Conservation (phyloP, 2,797 vertebrate genomes). For the Myoxocephalus aenaeus region DNA sequence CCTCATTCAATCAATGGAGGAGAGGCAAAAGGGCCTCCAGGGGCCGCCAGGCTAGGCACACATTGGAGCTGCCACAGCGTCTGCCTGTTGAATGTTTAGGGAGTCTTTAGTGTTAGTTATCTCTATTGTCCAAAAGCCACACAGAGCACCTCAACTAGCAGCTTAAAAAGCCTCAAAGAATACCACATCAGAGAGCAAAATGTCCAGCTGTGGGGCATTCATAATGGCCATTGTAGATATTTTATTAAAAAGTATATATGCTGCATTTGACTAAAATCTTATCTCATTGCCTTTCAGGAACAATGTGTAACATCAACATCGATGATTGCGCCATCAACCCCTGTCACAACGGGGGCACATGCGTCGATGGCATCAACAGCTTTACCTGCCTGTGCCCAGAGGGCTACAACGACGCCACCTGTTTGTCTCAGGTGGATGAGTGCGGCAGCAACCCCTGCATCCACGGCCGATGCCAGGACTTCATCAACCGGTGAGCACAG, state of each 20-base stretch:
- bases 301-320: constrained; percentile 95
- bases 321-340: constrained; percentile 94
- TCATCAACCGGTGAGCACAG: constrained; percentile 90
- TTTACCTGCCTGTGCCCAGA: constrained; percentile 93
- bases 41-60: constrained; percentile 66
- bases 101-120: constrained; percentile 35
- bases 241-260: constrained; percentile 1
- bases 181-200: constrained; percentile 21
- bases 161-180: constrained; percentile 51
- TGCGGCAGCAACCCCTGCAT: constrained; percentile 96
- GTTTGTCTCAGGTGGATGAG: constrained; percentile 95
- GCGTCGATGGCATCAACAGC: constrained; percentile 89
- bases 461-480: constrained; percentile 93
- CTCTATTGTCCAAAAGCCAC: constrained; percentile 56
- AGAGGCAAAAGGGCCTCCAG: constrained; percentile 69
- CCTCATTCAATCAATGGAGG: constrained; percentile 70
- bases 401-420: constrained; percentile 93
- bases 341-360: constrained; percentile 96
- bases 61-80: constrained; percentile 56
- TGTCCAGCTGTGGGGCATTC: constrained; percentile 43
- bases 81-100: constrained; percentile 60
- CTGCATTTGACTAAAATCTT: constrained; percentile 18
- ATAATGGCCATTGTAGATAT: constrained; percentile 22
- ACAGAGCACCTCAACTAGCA: constrained; percentile 53
- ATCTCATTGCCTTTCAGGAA: constrained; percentile 79